Base-by-base conservation (phyloP, 2,797 vertebrate genomes). In the Knipowitschia caucasica region DNA sequence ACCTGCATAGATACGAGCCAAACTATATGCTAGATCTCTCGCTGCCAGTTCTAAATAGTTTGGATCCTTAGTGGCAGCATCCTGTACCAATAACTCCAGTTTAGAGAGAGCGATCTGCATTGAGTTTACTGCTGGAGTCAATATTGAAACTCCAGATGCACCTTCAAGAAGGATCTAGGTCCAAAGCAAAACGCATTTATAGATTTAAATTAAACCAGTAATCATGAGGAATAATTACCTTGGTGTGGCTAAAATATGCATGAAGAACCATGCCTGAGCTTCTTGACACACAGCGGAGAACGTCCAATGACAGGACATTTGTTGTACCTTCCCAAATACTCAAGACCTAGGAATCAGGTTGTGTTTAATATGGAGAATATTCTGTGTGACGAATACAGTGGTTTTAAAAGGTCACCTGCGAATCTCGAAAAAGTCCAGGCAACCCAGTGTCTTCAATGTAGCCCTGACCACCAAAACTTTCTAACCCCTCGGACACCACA, bases 251-350 rank as follows among this genome's bases (percentile, higher is more conserved):
- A 61, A 88, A 84, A 67, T 91, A 94, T 2, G 74, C 83, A 1
- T 82, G 67, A 34, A 93, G 64, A 42, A 57, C 91, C 61, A 79
- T 81, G 2, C 91, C 91, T 21, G 88, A 88, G 56, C 89, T 92
- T 54, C 90, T 91, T 40, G 71, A 40, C 1, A 93, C 64, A 33
- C 81, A 84, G 1, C 90, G 83, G 40, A 93, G 89, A 46, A 93
- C 87, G 21, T 93, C 93, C 30, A 95, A 78, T 2, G 91, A 90
- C 45, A 94, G 70, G 63, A 93, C 72, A 14, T 94, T 92, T 1
- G 92, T 93, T 14, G 92, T 94, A 6, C 93, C 92, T 73, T 94
- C 93, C 92, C 93, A 94, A 56, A 94, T 94, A 69, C 92, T 91
- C 66, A 94, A 73, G 31, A 92, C 91, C 93, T 94, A 69, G 57